Percentiles rank a stretch among this genome's conserved stretches.
Conservation (phyloP, 2,113 vertebrate species). For the Ammodytes marinus region DNA sequence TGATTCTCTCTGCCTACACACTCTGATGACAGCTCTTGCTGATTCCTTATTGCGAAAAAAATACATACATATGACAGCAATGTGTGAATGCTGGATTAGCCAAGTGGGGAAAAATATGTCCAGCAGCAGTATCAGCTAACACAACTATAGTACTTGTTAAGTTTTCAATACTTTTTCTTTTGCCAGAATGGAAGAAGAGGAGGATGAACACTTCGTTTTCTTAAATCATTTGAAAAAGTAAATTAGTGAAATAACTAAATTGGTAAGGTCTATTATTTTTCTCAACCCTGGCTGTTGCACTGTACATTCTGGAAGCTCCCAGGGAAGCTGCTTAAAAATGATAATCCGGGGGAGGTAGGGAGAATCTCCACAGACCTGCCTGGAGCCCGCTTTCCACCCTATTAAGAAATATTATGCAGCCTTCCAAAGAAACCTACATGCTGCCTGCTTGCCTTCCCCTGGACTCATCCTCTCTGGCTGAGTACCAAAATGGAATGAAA, state of each 20-base stretch:
- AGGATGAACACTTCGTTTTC: constrained; percentile 34
- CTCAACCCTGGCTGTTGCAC: constrained; percentile 47
- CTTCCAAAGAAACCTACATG: constrained; percentile 78
- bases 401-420: constrained; percentile 87
- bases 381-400: constrained; percentile 82
- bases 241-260: constrained; percentile 73
- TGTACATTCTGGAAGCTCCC: constrained; percentile 78
- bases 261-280: constrained; percentile 44
- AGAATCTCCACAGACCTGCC: constrained; percentile 84
- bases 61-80: constrained; percentile 3
- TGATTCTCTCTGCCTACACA: constrained; percentile 4
- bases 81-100: background rate
- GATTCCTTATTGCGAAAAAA: background rate
- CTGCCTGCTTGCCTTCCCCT: constrained; percentile 69
- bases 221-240: constrained; percentile 55
- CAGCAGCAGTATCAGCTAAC: background rate
- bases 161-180: constrained; percentile 15
- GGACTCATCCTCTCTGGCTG: constrained; percentile 76
- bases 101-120: constrained; percentile 9
- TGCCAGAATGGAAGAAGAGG: constrained; percentile 35
- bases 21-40: constrained; percentile 24
- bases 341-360: constrained; percentile 86
- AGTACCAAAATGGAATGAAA: constrained; percentile 57
- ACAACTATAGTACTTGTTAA: background rate
- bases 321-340: constrained; percentile 88